A percentile compares a stretch with the other conserved stretches of the same genome.
phyloP scores from a whole-genome alignment of 2,113 vertebrate genomes.

The Catharus bicknelli region DNA sequence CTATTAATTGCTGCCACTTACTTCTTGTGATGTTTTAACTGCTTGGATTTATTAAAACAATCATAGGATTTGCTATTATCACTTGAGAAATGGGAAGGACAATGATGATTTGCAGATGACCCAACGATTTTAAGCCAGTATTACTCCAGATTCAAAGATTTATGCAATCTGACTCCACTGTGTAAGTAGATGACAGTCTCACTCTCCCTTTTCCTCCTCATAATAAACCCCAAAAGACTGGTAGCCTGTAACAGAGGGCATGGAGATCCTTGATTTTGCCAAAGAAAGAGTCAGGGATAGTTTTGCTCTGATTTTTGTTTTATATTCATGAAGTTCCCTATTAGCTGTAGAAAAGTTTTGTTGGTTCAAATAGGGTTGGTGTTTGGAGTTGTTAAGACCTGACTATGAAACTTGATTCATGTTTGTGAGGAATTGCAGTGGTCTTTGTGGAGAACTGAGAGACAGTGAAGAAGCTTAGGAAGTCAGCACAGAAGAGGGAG shows the following conservation, averaged over 20 bases:
- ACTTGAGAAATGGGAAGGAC: conserved; percentile 34
- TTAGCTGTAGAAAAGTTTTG: neutral
- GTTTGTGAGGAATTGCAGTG: neutral
- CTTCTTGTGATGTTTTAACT: conserved; percentile 69
- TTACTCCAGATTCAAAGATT: conserved; percentile 29
- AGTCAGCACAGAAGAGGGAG: neutral
- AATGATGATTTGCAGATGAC: neutral
- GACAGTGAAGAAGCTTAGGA: neutral
- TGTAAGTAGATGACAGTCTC: neutral
- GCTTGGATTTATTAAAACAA: conserved; percentile 67
- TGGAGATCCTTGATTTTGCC: neutral
- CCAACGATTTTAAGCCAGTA: neutral
- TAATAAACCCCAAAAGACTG: conserved; percentile 5
- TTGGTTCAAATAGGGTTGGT: neutral
- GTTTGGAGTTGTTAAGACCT: neutral
- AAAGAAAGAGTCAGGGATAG: neutral
- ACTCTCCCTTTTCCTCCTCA: neutral
- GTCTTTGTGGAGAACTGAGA: neutral
- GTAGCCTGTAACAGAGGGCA: neutral
- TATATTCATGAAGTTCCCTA: neutral
- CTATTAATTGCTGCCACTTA: conserved; percentile 69
- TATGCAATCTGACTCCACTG: neutral
- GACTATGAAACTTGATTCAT: neutral
- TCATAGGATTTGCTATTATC: conserved; percentile 56
- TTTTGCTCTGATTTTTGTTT: neutral